These are phyloP conservation scores for Drosophila multiciliata DNA, from an alignment of 2,888 invertebrate species.

Conservation along the genomic window DNA sequence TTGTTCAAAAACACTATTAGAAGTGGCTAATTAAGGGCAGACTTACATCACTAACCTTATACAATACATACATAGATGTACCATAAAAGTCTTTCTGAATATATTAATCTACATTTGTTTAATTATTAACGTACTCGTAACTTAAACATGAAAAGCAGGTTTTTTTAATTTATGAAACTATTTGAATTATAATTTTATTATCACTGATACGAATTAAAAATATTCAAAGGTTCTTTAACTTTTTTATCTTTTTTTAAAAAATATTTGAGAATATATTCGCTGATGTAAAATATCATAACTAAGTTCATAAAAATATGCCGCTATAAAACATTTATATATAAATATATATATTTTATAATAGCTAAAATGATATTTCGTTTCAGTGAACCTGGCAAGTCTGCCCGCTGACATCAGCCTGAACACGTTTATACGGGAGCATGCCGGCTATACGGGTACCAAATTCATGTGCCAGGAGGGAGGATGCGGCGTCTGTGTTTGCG, in stretches of 20 bases:
- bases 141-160: background rate
- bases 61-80: no score
- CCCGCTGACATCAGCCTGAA: constrained; percentile 86
- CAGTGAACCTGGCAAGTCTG: constrained; percentile 80
- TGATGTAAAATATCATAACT: background rate
- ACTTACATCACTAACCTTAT: no score
- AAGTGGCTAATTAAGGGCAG: background rate
- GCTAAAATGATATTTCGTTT: background rate
- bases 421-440: constrained; percentile 87
- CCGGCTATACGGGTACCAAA: constrained; percentile 88
- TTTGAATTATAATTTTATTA: background rate
- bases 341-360: background rate
- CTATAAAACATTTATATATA: background rate
- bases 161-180: background rate
- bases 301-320: no score
- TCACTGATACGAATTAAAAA: background rate
- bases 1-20: constrained; percentile 4
- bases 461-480: constrained; percentile 89
- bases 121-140: background rate
- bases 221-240: background rate
- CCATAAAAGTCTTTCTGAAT: background rate
- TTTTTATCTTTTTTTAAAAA: no score
- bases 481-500: constrained; percentile 88
- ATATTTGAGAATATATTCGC: background rate
- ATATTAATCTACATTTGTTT: background rate